Base-by-base conservation (phyloP, 2,888 invertebrate genomes). In the Chrysolina haemoptera region DNA sequence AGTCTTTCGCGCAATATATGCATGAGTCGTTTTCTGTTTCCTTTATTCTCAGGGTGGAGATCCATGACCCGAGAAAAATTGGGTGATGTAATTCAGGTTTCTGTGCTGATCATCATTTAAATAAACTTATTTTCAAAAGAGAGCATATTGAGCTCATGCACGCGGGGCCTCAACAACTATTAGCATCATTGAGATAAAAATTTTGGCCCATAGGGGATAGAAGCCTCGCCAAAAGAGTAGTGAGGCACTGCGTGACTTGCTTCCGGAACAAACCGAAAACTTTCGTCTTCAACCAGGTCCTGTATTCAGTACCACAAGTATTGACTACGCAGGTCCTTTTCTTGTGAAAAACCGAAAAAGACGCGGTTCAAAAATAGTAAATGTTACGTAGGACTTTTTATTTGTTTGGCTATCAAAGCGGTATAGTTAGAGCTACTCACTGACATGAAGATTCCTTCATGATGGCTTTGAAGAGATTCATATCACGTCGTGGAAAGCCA, bases 191-290 rank as follows among this genome's bases (percentile, higher is more conserved):
- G 27, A 14, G 71, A 48, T 66, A 71, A 20, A 14, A 22, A 4
- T 48, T 18, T 27, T 71, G 71, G 66, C 71, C 71, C 6, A n/a
- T 46, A n/a, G 40, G 55, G 22, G 66, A 67, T 27, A 65, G 71
- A 8, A 62, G n/a, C 14, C 50, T 71, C 12, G 66, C 71, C 5
- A 48, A 48, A 48, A 59, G 11, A 43, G 41, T 53, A 27, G 18
- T 67, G 11, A 27, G 50, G n/a, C 12, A 27, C 11, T 71, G 66
- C 22, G 20, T 71, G 3, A 62, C 6, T 20, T 71, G 67, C 48
- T 71, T 71, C 62, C 50, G 66, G 1, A n/a, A 43, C 14, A 71
- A 66, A 11, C 66, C 59, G 48, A 48, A 46, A 48, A 22, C 46
- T 41, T 10, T 10, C 18, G 66, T 6, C 20, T 66, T 14, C 18